phyloP scores from a whole-genome alignment of 2,113 vertebrate species.

The Megaceryle maxima region DNA sequence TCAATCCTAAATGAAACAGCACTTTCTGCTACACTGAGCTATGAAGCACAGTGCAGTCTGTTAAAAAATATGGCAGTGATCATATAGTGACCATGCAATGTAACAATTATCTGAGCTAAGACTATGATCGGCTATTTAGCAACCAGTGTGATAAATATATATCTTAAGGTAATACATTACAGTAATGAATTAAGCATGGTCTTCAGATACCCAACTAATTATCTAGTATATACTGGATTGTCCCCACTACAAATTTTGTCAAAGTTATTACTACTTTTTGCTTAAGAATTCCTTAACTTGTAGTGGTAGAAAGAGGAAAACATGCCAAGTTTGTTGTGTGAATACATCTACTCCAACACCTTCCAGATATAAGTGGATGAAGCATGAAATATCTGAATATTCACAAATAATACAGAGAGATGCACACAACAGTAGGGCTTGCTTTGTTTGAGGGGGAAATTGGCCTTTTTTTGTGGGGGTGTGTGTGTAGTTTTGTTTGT shows the following conservation, averaged over 20 bases:
- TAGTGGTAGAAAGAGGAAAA: background rate
- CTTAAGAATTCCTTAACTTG: background rate
- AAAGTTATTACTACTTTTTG: background rate
- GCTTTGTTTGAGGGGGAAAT: background rate
- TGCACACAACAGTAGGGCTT: fast-evolving
- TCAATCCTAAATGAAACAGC: background rate
- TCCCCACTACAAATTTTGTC: background rate
- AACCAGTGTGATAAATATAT: background rate
- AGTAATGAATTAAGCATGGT: background rate
- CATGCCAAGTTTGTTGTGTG: fast-evolving
- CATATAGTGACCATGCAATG: background rate
- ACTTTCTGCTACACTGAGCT: fast-evolving
- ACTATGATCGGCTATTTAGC: fast-evolving
- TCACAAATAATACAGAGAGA: background rate
- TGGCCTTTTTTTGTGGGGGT: background rate
- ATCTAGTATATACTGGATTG: background rate
- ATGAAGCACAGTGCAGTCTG: background rate
- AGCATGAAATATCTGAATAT: background rate
- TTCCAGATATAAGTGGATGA: fast-evolving
- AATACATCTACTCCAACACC: background rate
- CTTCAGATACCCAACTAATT: background rate
- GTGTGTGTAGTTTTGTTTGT: background rate
- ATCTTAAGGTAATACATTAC: background rate
- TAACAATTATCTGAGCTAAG: background rate
- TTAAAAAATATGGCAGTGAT: background rate